A percentile compares a stretch with the other conserved stretches of the same genome.
phyloP scores from a whole-genome alignment of 2,888 invertebrate genomes.

The Megalurothrips usitatus region DNA sequence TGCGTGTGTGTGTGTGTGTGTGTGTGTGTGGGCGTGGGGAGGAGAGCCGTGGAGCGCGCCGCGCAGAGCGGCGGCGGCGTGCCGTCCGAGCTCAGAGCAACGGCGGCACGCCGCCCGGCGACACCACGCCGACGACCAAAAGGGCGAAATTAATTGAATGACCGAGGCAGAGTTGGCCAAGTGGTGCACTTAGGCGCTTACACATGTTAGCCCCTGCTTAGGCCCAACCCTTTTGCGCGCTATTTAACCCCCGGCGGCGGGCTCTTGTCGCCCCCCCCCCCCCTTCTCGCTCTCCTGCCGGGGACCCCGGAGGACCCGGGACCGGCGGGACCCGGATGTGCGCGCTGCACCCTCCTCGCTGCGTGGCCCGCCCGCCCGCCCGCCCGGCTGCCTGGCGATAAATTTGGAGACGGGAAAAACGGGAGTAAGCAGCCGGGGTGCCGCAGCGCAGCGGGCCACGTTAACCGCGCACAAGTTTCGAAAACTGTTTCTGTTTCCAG shows the following conservation, averaged over 20 bases:
- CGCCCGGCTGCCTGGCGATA: background rate
- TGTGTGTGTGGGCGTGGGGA: too few species aligned
- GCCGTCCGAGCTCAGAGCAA: too few species aligned
- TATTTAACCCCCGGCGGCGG: background rate
- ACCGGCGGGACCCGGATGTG: too few species aligned
- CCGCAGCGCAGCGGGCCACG: too few species aligned
- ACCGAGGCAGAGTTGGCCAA: background rate
- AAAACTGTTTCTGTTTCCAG: too few species aligned
- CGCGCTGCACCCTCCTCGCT: too few species aligned
- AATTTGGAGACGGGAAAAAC: background rate
- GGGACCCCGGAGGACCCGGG: background rate
- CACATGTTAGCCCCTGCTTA: constrained; percentile 24
- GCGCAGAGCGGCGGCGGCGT: too few species aligned
- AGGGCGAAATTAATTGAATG: constrained; percentile 20
- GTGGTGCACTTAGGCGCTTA: constrained; percentile 22
- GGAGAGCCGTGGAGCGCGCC: too few species aligned
- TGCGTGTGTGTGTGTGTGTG: background rate
- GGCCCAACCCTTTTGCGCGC: constrained; percentile 13
- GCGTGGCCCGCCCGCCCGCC: too few species aligned
- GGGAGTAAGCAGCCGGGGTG: too few species aligned
- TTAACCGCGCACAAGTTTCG: too few species aligned
- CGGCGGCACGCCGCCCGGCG: background rate
- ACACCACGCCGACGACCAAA: background rate
- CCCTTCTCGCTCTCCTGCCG: background rate
- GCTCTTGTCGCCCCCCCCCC: background rate